Base-by-base conservation (phyloP, 2,888 invertebrate species). In the Xanthia togata region DNA sequence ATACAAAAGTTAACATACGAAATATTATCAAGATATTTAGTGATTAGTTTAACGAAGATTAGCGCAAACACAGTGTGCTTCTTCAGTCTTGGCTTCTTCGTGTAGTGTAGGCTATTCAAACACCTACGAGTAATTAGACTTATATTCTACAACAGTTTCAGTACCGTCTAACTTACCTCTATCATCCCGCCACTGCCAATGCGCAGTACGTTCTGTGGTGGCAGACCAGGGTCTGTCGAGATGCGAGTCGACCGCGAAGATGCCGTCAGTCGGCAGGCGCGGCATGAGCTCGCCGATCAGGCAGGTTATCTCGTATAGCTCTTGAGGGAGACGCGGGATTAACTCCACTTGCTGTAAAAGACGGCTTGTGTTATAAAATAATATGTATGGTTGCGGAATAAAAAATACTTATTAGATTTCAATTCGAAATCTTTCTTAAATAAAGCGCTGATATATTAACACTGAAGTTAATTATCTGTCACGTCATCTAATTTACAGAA, bases 121-220 rank as follows among this genome's bases (percentile, higher is more conserved):
- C 20, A 47, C 2, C 12, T 26, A 47, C 44, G 26, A 26, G 12
- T 65, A 50, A 23, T 31, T 31, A 9, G 9, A 23, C 14, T 23
- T 9, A 14, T 23, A 50, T 50, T 68, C 0, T 35, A 47, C 20
- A 50, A 70, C 4, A 38, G 26, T 38, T 11, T 23, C 4, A 44
- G 2, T 47, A 50, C 31, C 2, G 14, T n/a, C 0, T 23, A 62
- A 44, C 26, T 44, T 95, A 90, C 98, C 99, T 91, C 99, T 97
- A 94, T 99, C 99, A 93, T 99, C 99, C 73, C 99, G 97, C 99
- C 99, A 99, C 94, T 99, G 99, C 99, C 99, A 99, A 86, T 98
- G 98, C 5, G 99, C 98, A 82, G 98, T 97, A 92, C 99, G 98
- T 90, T 99, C 98, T 77, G 98, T 97, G 92, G 98, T 98, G 12